Conservation (phyloP, 2,113 vertebrate species). For the Laticauda colubrina region DNA sequence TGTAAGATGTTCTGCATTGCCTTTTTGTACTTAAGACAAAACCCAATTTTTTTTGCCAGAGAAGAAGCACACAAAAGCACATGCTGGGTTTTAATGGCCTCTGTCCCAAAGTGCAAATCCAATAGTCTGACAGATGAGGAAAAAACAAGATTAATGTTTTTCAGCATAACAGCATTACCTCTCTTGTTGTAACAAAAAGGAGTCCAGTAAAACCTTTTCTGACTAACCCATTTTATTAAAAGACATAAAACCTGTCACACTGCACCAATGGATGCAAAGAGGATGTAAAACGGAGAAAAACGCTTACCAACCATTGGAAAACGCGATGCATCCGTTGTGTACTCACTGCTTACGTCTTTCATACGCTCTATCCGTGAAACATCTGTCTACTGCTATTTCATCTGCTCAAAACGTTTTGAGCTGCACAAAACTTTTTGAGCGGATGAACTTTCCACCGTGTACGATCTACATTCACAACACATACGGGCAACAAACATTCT, state of each 20-base stretch:
- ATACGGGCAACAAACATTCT: too few relatives aligned
- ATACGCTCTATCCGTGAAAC: too few relatives aligned
- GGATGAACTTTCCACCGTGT: too few relatives aligned
- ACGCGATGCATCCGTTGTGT: too few relatives aligned
- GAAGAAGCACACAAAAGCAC: neutral
- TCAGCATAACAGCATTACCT: neutral
- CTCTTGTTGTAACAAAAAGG: neutral
- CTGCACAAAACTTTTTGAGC: too few relatives aligned
- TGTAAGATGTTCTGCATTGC: neutral
- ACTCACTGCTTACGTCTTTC: too few relatives aligned
- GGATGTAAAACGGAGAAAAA: too few relatives aligned
- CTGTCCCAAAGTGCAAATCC: neutral
- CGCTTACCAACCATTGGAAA: too few relatives aligned
- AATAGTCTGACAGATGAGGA: neutral
- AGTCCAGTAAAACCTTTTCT: neutral
- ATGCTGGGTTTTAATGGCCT: neutral
- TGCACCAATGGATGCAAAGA: too few relatives aligned
- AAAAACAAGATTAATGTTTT: neutral
- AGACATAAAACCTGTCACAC: neutral
- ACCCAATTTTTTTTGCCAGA: neutral
- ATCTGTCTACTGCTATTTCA: too few relatives aligned
- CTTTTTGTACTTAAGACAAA: neutral
- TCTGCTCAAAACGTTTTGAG: too few relatives aligned
- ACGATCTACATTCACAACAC: too few relatives aligned
- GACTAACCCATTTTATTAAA: neutral